Evolutionary conservation across 2,888 invertebrate genomes (phyloP).

Genomic region (Drosophila monieri): DNA sequence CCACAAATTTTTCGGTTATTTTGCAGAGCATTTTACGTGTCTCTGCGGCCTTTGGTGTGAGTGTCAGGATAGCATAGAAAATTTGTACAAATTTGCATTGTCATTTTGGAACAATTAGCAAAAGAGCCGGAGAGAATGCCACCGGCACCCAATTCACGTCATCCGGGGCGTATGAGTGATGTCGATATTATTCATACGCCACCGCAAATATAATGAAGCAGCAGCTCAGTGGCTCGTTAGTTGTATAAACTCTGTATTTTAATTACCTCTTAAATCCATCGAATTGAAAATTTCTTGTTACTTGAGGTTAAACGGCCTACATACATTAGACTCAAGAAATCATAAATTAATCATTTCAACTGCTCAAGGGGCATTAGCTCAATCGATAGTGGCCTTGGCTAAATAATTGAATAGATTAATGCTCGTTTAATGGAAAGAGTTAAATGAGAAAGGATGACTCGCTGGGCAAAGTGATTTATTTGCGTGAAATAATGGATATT

Average conservation of each 20-base stretch:
- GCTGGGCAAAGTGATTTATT: constrained; percentile 27
- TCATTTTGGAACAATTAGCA: constrained; percentile 72
- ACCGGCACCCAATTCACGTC: constrained; percentile 29
- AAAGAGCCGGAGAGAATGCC: constrained; percentile 29
- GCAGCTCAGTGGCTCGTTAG: constrained; percentile 41
- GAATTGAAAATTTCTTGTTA: not conserved
- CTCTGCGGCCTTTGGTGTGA: not conserved
- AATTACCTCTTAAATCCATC: not conserved
- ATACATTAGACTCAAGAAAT: not conserved
- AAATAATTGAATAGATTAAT: constrained; percentile 58
- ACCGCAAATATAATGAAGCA: constrained; percentile 43
- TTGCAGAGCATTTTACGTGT: constrained; percentile 51
- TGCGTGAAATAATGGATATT: constrained; percentile 25
- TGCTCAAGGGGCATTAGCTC: not conserved
- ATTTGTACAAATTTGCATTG: constrained; percentile 59
- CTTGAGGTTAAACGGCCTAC: not conserved
- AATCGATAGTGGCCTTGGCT: constrained; percentile 1
- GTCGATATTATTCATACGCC: constrained; percentile 25
- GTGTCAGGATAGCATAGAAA: constrained; percentile 30
- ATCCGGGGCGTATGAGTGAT: constrained; percentile 50
- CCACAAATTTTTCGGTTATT: constrained; percentile 71
- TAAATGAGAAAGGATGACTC: constrained; percentile 31
- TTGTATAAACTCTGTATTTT: constrained; percentile 19
- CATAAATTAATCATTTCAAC: not conserved
- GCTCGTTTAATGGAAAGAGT: constrained; percentile 25